Conservation (phyloP, 1,140 invertebrate genomes). For the Elysia chlorotica region DNA sequence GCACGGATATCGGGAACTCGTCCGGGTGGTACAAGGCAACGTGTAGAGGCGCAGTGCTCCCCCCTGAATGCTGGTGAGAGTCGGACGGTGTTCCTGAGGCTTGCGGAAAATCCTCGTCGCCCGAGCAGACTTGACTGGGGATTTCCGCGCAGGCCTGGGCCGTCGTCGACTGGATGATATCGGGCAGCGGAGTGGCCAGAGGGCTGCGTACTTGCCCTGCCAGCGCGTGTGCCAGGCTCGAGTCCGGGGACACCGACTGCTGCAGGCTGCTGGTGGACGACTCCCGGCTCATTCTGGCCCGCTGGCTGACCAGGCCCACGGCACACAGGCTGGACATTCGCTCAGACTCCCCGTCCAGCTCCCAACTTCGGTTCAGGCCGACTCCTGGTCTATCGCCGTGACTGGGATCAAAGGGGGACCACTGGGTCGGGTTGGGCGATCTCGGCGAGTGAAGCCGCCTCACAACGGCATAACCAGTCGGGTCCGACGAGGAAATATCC, state of each 20-base stretch:
- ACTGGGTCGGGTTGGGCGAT: too few relatives aligned
- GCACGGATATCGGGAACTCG: constrained; percentile 25
- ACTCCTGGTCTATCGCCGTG: too few relatives aligned
- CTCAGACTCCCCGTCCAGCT: neutral
- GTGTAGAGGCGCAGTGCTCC: constrained; percentile 13
- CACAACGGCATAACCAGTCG: too few relatives aligned
- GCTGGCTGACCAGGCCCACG: constrained; percentile 25
- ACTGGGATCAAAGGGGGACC: too few relatives aligned
- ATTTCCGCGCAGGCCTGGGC: too few relatives aligned
- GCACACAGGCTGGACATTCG: constrained; percentile 14
- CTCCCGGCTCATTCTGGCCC: constrained; percentile 26
- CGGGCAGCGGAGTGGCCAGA: constrained; percentile 10
- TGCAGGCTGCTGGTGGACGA: constrained; percentile 27
- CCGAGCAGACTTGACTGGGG: too few relatives aligned
- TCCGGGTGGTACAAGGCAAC: constrained; percentile 29
- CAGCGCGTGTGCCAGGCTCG: neutral
- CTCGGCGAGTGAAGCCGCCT: too few relatives aligned
- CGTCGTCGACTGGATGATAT: constrained; percentile 15
- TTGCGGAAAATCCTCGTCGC: too few relatives aligned
- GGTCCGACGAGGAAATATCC: too few relatives aligned
- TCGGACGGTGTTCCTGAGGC: neutral
- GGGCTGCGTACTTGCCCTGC: neutral
- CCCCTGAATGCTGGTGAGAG: neutral
- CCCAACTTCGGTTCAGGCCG: too few relatives aligned
- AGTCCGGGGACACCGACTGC: neutral